phyloP scores from a whole-genome alignment of 2,888 invertebrate genomes.

The Glaucopsyche alexis region DNA sequence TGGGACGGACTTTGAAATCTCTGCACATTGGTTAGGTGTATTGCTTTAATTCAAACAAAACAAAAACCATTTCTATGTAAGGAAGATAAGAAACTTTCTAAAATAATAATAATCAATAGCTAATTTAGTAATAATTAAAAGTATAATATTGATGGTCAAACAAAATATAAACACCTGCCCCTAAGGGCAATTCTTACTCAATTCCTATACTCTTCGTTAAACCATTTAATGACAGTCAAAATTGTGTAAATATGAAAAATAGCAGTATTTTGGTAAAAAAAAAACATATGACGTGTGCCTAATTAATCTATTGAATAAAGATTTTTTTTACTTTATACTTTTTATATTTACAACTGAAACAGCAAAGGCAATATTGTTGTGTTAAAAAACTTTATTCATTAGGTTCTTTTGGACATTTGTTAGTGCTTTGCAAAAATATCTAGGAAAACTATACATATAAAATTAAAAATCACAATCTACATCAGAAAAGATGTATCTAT shows the following conservation, averaged over 20 bases:
- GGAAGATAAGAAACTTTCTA: too few relatives aligned
- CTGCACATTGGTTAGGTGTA: too few relatives aligned
- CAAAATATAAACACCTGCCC: background rate
- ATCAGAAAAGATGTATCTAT: too few relatives aligned
- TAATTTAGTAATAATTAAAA: too few relatives aligned
- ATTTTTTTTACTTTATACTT: background rate
- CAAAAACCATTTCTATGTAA: too few relatives aligned
- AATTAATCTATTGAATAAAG: background rate
- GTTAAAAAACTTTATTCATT: slow-evolving; percentile 2
- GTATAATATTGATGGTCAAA: too few relatives aligned
- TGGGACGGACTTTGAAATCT: too few relatives aligned
- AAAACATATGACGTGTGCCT: background rate
- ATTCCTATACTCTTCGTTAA: background rate
- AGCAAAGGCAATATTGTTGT: slow-evolving; percentile 10
- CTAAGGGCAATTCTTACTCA: background rate
- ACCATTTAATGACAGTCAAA: background rate
- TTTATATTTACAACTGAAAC: slow-evolving; percentile 2
- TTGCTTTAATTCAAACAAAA: too few relatives aligned
- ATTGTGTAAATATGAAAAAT: background rate
- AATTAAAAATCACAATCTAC: background rate
- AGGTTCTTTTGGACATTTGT: background rate
- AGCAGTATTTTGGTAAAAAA: slow-evolving; percentile 7
- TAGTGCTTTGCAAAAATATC: slow-evolving; percentile 3
- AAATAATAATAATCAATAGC: too few relatives aligned
- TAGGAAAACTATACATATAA: background rate